Evolutionary conservation across 2,797 vertebrate genomes (phyloP), one percentile per base, ranked within the genome.

Genomic region (Phoxinus dragarum): DNA sequence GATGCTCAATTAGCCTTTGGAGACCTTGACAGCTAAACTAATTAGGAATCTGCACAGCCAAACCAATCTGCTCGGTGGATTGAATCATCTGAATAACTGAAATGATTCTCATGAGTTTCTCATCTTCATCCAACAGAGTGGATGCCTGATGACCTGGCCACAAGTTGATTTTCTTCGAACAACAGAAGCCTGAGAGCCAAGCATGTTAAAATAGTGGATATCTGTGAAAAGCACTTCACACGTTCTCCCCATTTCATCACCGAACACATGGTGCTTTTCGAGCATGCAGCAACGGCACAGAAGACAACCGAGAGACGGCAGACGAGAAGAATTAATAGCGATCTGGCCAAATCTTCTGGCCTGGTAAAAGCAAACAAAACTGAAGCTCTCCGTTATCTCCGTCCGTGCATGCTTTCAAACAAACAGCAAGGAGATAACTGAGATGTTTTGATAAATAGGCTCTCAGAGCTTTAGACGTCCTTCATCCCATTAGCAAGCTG

Each of bases 1-100:
- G 92, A 93, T 91, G 92, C 92, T 89, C 92, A 94, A 94, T 95
- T 94, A 95, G 91, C 92, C 93, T 91, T 88, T 91, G 90, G 92
- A 93, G 93, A 93, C 90, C 91, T 92, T 92, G 90, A 93, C 87
- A 91, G 90, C 91, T 86, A 88, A 93, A 90, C 92, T 92, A 92
- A 92, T 95, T 94, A 94, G 91, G 91, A 94, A 94, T 92, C 90
- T 91, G 88, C 84, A 87, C 89, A 86, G 89, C 21, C 21, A 80
- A 84, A 84, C 87, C 76, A 87, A 69, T 84, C 64, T 68, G 67
- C 86, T 91, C 85, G 0, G 64, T 66, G 31, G 14, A 66, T 8
- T n/a, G 86, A 84, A 86, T 72, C 66, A 76, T 90, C 86, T 86
- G 54, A 44, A 84, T 89, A 86, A 91, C 81, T 84, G 52, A 90